A percentile compares a stretch with the other conserved stretches of the same genome.
phyloP scores from a whole-genome alignment of 2,113 vertebrate genomes.

The Taxidea taxus region DNA sequence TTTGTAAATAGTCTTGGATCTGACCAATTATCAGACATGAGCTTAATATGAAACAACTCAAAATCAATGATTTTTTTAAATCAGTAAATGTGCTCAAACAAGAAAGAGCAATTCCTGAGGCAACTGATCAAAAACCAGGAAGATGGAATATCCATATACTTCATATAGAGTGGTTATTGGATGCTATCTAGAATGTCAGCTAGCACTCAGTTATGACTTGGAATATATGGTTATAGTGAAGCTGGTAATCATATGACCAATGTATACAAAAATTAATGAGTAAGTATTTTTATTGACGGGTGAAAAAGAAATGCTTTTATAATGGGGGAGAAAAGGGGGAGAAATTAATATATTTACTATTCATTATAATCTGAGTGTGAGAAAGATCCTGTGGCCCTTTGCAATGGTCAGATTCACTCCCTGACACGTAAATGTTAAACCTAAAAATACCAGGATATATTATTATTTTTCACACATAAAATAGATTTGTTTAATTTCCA shows the following conservation, averaged over 20 bases:
- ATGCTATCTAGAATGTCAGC: background rate
- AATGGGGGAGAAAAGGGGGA: background rate
- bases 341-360: background rate
- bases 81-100: background rate
- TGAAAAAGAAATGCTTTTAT: background rate
- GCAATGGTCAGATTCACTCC: background rate
- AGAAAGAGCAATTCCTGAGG: background rate
- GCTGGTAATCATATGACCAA: background rate
- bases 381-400: background rate
- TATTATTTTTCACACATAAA: slow-evolving; percentile 13
- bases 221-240: background rate
- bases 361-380: background rate
- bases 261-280: background rate
- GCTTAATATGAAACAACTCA: background rate
- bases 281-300: background rate
- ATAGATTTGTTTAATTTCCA: background rate
- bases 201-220: background rate
- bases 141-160: background rate
- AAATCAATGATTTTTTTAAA: background rate
- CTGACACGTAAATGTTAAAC: background rate
- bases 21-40: background rate
- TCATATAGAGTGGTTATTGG: background rate
- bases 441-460: background rate
- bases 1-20: background rate
- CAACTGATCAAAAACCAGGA: background rate